Base-by-base conservation (phyloP, 2,113 vertebrate species). In the Tetrax tetrax region DNA sequence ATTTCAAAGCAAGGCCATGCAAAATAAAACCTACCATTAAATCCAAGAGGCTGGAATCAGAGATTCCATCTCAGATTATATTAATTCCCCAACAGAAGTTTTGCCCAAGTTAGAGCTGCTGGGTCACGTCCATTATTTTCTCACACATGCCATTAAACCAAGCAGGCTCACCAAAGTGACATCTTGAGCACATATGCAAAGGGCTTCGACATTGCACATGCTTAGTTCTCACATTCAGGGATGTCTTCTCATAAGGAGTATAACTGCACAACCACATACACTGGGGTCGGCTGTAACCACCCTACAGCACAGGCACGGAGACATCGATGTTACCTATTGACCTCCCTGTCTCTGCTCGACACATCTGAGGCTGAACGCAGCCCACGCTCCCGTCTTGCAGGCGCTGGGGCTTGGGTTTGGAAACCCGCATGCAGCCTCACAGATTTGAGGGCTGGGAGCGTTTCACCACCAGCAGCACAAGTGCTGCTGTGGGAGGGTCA, bases 21-120 rank as follows among this genome's bases (percentile, higher is more conserved):
- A 94, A 96, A 96, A 82, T 61, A 89, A 94, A 94, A 80, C 78
- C 71, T 90, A 80, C 81, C 75, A 83, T 93, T 94, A 91, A 95
- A 82, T 57, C 59, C 41, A 35, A 33, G 66, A 91, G 66, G 45
- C 71, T 88, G 56, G 64, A 74, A 94, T 95, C 91, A 91, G 84
- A 96, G 93, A 93, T 96, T 75, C 77, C 87, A 93, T 76, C 90
- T 88, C 95, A 77, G 89, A 94, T 94, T 88, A 76, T 56, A 66
- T 61, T 61, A 10, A 27, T 47, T 90, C 74, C 70, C 50, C 82
- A 56, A 5, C 60, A 91, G 81, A 89, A 87, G 74, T 65, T 90
- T 37, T 79, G 59, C 70, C 85, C 57, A 14, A 48, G 78, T 35
- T 53, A 69, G 81, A 93, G 84, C 84, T 95, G 89, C 81, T 0